Evolutionary conservation across 1,140 invertebrate species (phyloP).

Genomic region (Planococcus citri): DNA sequence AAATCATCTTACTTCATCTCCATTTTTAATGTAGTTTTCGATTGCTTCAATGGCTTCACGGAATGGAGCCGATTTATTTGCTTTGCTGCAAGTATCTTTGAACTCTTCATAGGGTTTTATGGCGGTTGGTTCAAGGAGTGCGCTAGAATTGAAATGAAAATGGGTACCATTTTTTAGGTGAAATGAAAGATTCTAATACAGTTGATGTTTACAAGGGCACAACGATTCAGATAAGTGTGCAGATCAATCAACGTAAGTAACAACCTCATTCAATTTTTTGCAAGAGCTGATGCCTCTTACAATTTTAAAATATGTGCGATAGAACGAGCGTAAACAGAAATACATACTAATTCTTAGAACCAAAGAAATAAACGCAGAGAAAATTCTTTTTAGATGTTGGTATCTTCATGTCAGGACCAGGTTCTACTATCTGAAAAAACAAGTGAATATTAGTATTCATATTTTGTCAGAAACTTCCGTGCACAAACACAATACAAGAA

Average conservation of each 20-base stretch:
- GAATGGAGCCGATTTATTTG: constrained; percentile 63
- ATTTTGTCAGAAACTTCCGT: background rate
- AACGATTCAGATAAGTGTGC: too few species aligned
- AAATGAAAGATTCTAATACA: too few species aligned
- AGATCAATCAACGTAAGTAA: too few species aligned
- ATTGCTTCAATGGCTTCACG: constrained; percentile 75
- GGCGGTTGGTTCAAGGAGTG: constrained; percentile 75
- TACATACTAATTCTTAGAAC: constrained; percentile 84
- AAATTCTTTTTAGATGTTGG: constrained; percentile 45
- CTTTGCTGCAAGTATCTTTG: constrained; percentile 64
- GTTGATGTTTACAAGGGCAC: too few species aligned
- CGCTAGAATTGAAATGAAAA: constrained; percentile 44
- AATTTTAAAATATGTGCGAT: too few species aligned
- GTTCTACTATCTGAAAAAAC: constrained; percentile 52
- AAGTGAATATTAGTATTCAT: constrained; percentile 20
- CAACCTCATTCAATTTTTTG: too few species aligned
- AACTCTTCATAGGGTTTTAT: constrained; percentile 70
- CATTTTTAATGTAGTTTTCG: constrained; percentile 64
- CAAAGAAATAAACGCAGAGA: constrained; percentile 87
- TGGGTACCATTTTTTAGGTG: too few species aligned
- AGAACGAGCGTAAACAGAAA: background rate
- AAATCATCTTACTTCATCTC: constrained; percentile 34
- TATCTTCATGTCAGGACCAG: constrained; percentile 50
- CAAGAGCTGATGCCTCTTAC: too few species aligned
- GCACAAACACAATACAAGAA: too few species aligned